phyloP scores from a whole-genome alignment of 2,113 vertebrate species.

The Hydropotes inermis region DNA sequence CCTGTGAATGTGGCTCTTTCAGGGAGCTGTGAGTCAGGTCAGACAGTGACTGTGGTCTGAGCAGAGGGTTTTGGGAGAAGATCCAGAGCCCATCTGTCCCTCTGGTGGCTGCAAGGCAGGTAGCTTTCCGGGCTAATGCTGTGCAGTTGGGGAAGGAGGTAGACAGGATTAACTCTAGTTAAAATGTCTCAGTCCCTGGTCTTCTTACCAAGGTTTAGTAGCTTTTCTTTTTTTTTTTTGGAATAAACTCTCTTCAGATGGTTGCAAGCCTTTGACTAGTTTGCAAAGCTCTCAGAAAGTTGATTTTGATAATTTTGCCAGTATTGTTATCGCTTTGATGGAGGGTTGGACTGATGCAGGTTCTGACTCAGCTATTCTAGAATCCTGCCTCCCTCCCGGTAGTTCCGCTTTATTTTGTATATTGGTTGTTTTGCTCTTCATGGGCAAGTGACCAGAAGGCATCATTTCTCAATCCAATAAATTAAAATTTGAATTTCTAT shows the following conservation, averaged over 20 bases:
- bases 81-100: not conserved
- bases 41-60: not conserved
- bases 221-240: not conserved
- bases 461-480: slow-evolving; percentile 8
- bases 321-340: not conserved
- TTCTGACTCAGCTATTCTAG: not conserved
- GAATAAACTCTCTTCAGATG: not conserved
- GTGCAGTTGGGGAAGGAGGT: not conserved
- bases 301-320: not conserved
- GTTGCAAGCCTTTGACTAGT: not conserved
- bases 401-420: not conserved
- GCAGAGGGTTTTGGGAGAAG: not conserved
- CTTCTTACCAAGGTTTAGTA: not conserved
- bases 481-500: not conserved
- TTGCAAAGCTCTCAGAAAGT: not conserved
- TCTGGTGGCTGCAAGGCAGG: not conserved
- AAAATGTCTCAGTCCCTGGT: not conserved
- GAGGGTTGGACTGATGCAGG: not conserved
- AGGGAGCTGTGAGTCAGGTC: not conserved
- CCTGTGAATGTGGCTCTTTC: not conserved
- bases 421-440: not conserved
- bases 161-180: not conserved
- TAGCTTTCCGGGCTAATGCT: not conserved
- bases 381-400: not conserved
- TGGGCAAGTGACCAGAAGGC: not conserved